phyloP scores from a whole-genome alignment of 2,888 invertebrate species.

The Dicranocentrus wangi region DNA sequence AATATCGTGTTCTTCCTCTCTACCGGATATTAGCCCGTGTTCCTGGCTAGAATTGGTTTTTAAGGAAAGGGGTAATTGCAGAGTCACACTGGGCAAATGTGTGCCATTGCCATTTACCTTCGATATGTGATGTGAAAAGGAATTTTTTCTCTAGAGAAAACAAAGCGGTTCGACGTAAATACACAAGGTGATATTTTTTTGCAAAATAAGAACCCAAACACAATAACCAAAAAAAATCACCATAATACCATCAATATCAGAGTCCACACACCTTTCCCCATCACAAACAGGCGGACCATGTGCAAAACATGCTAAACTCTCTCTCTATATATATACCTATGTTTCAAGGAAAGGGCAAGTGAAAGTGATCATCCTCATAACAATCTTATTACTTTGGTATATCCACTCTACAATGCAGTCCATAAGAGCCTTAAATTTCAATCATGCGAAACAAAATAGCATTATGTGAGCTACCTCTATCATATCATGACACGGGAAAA shows the following conservation, averaged over 20 bases:
- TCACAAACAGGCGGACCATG: not conserved
- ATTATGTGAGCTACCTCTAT: not conserved
- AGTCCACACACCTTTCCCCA: not conserved
- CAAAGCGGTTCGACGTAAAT: no score
- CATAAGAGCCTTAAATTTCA: slow-evolving; percentile 25
- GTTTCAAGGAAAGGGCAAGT: not conserved
- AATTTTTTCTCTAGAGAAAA: no score
- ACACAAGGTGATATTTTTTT: not conserved
- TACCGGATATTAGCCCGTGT: slow-evolving; percentile 9
- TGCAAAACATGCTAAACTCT: not conserved
- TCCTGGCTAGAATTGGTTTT: not conserved
- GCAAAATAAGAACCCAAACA: not conserved
- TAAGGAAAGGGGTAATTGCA: not conserved
- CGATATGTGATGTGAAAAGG: no score
- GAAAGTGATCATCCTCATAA: slow-evolving; percentile 15
- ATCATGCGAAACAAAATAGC: slow-evolving; percentile 31
- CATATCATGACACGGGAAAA: not conserved
- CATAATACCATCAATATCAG: slow-evolving; percentile 1
- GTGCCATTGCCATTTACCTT: slow-evolving; percentile 8
- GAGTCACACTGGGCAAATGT: not conserved
- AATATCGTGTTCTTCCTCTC: not conserved
- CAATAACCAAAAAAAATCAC: not conserved
- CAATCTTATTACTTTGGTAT: slow-evolving; percentile 7
- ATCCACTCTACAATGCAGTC: not conserved
- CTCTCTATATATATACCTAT: no score